phyloP scores from a whole-genome alignment of 2,113 vertebrate genomes.

The Cinclus cinclus region DNA sequence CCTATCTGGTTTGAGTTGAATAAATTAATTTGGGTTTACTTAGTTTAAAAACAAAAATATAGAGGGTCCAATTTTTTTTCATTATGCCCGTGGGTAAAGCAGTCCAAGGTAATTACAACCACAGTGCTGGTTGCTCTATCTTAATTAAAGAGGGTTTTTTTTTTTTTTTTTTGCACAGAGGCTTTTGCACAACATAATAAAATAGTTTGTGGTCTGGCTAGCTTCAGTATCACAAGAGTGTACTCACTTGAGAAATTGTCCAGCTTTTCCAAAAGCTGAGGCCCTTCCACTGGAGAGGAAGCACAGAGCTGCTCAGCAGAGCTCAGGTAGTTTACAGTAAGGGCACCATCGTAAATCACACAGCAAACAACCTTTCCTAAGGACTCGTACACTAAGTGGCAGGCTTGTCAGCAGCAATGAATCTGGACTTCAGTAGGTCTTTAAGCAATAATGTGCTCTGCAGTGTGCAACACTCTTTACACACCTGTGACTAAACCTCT shows the following conservation, averaged over 20 bases:
- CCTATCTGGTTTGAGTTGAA: constrained; percentile 60
- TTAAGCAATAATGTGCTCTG: neutral
- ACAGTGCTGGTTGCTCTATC: constrained; percentile 41
- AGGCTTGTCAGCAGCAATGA: constrained; percentile 48
- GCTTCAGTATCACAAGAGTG: constrained; percentile 51
- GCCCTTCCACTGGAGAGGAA: constrained; percentile 20
- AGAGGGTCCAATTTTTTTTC: constrained; percentile 63
- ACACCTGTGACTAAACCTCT: constrained; percentile 2
- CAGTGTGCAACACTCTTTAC: neutral
- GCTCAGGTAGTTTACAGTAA: constrained; percentile 38
- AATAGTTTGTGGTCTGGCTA: constrained; percentile 60
- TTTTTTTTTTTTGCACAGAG: constrained; percentile 1
- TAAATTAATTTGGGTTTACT: constrained; percentile 66
- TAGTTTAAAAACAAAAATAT: constrained; percentile 65
- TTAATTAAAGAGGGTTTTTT: constrained; percentile 57
- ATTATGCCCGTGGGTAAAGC: constrained; percentile 59
- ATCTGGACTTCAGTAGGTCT: constrained; percentile 21
- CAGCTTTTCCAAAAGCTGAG: constrained; percentile 49
- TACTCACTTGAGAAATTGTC: constrained; percentile 38
- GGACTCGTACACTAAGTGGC: neutral
- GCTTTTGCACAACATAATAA: constrained; percentile 59
- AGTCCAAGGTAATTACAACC: constrained; percentile 48
- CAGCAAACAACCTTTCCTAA: neutral
- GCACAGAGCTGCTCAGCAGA: neutral
- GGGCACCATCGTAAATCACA: neutral